These are phyloP conservation scores for Apodemus speciosus DNA, from an alignment of 2,113 vertebrate species.

Conservation along the genomic window DNA sequence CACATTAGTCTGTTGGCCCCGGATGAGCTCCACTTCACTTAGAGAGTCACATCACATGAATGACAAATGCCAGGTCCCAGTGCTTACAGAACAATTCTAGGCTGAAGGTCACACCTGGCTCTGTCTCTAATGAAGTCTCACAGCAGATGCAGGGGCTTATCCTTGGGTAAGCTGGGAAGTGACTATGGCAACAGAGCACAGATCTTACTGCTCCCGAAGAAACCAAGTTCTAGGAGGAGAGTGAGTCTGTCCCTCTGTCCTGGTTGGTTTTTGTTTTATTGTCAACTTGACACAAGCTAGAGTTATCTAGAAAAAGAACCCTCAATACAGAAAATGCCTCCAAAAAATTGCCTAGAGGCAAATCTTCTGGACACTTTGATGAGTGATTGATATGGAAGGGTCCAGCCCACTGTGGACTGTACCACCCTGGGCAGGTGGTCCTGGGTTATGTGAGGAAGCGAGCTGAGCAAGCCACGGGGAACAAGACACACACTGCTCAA, in stretches of 20 bases:
- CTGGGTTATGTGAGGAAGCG: background rate
- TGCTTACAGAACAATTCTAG: background rate
- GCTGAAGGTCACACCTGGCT: background rate
- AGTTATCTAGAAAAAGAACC: background rate
- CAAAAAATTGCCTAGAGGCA: background rate
- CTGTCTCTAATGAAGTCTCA: background rate
- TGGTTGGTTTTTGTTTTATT: background rate
- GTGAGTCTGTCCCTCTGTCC: background rate
- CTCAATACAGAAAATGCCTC: background rate
- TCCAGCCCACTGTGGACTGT: background rate
- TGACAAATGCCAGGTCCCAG: background rate
- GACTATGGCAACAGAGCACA: background rate
- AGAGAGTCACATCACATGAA: background rate
- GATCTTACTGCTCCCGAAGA: accelerated
- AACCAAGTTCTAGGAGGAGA: background rate
- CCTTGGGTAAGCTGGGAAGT: background rate
- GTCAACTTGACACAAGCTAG: background rate
- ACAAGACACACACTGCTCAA: background rate
- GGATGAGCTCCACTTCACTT: background rate
- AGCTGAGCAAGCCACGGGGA: accelerated
- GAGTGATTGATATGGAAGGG: background rate
- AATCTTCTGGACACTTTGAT: background rate
- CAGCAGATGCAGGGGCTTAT: background rate
- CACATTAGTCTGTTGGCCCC: background rate
- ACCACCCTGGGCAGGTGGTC: background rate